Percentiles rank a stretch among this genome's conserved stretches.
Conservation (phyloP, 2,888 invertebrate species). For the Cephus sareptanus region DNA sequence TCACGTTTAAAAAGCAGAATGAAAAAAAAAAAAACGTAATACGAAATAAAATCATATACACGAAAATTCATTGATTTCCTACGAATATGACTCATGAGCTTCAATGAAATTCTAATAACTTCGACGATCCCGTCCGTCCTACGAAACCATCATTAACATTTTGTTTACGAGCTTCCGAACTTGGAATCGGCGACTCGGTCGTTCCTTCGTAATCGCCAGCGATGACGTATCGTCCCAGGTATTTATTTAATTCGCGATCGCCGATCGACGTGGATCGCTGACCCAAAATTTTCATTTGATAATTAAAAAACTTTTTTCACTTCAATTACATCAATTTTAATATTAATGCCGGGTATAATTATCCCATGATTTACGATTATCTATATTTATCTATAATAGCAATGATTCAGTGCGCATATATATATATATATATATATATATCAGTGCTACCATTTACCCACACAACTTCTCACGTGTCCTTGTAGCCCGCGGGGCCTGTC, state of each 20-base stretch:
- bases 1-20: slow-evolving; percentile 32
- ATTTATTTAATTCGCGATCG: not conserved
- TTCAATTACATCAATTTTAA: not conserved
- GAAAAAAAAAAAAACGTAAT: not conserved
- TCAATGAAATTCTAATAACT: not conserved
- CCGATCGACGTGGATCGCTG: not conserved
- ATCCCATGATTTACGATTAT: not conserved
- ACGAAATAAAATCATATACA: not conserved
- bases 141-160: not conserved
- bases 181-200: not conserved
- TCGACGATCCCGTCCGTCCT: not conserved
- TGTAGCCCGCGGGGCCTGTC: slow-evolving; percentile 8
- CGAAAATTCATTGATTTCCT: not conserved
- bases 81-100: not conserved
- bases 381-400: not conserved
- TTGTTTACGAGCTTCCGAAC: not conserved
- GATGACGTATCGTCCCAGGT: not conserved
- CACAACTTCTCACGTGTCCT: slow-evolving; percentile 4
- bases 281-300: not conserved
- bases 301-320: not conserved
- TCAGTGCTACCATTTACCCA: too few species aligned
- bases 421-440: too few species aligned
- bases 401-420: not conserved
- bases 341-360: not conserved
- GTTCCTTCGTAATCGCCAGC: too few species aligned